A percentile compares a stretch with the other conserved stretches of the same genome.
Conservation (phyloP, 2,113 vertebrate genomes). For the Solea senegalensis region DNA sequence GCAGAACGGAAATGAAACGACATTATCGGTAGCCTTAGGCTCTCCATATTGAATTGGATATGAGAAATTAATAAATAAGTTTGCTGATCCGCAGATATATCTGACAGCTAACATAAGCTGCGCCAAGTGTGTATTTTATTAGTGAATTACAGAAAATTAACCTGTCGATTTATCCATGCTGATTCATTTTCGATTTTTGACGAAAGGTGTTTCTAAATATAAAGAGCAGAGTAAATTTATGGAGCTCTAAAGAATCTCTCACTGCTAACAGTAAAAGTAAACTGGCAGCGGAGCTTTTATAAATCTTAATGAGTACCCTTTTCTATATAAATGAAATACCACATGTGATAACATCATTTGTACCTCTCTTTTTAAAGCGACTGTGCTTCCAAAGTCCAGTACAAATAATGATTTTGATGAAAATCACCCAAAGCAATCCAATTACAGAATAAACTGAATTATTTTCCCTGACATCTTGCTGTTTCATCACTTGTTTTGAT, state of each 20-base stretch:
- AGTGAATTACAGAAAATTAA: background rate
- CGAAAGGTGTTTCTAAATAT: background rate
- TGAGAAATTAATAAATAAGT: conserved; percentile 24
- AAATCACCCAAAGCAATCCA: conserved; percentile 34
- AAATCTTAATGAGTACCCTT: conserved; percentile 23
- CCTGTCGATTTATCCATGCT: background rate
- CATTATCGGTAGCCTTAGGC: background rate
- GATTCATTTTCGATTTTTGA: background rate
- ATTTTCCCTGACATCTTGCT: conserved; percentile 17
- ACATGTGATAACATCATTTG: conserved; percentile 5
- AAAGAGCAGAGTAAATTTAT: background rate
- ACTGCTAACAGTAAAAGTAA: conserved; percentile 4
- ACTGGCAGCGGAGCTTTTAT: background rate
- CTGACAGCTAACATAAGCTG: background rate
- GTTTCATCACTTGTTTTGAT: too few species aligned
- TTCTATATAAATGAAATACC: conserved; percentile 27
- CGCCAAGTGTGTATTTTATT: background rate
- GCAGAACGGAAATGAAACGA: background rate
- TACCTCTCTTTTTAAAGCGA: conserved; percentile 4
- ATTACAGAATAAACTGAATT: conserved; percentile 33
- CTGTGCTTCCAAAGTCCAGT: conserved; percentile 17
- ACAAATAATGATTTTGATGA: conserved; percentile 46
- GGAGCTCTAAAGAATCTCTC: background rate
- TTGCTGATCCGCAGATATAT: background rate
- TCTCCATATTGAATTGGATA: background rate